phyloP scores from a whole-genome alignment of 2,888 invertebrate species.

The Dynastes hyllus region DNA sequence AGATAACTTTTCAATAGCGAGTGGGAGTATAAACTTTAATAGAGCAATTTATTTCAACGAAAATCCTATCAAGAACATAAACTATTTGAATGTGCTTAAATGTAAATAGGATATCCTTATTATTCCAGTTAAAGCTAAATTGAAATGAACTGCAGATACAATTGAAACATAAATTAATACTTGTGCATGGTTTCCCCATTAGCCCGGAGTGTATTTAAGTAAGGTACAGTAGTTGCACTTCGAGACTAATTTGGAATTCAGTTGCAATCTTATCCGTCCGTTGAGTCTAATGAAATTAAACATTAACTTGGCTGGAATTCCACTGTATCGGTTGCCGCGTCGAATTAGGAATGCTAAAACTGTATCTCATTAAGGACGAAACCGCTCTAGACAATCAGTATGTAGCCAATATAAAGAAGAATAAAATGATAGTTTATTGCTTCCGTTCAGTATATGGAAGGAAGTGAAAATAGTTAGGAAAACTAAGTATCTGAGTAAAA shows the following conservation, averaged over 20 bases:
- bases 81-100: no score
- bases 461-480: neutral
- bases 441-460: neutral
- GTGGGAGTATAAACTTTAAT: no score
- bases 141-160: neutral
- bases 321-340: neutral
- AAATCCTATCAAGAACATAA: no score
- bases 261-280: conserved; percentile 1
- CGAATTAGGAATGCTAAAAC: neutral
- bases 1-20: no score
- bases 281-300: conserved; percentile 13
- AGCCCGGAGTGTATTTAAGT: neutral
- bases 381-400: neutral
- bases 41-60: no score
- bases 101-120: neutral
- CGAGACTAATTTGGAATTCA: conserved; percentile 26
- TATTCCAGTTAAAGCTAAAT: neutral
- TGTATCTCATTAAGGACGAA: neutral
- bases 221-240: conserved; percentile 4
- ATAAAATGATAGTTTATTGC: no score
- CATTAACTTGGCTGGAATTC: conserved; percentile 14
- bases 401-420: no score
- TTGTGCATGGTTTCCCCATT: no score
- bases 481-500: neutral
- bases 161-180: neutral